Conservation (phyloP, 2,797 vertebrate species). For the Sebastes nivosus region DNA sequence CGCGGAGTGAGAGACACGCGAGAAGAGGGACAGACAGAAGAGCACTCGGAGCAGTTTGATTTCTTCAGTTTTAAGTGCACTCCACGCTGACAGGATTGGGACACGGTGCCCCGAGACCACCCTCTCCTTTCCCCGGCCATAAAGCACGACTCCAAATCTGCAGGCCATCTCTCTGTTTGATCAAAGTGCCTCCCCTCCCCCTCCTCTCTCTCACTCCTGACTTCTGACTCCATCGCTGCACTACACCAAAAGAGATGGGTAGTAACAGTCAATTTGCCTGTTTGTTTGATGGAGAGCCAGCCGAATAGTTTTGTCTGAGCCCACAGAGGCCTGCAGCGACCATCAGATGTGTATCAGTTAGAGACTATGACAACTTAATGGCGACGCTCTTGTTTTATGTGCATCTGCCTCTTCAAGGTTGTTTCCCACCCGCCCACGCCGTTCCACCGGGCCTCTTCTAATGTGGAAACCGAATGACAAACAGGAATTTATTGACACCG, state of each 20-base stretch:
- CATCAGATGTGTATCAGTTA: conserved; percentile 57
- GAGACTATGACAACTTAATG: conserved; percentile 65
- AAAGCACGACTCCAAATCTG: conserved; percentile 29
- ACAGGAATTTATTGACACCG: conserved; percentile 17
- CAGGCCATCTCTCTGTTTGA: conserved; percentile 18
- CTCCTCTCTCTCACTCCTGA: no score
- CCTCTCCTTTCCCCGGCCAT: conserved; percentile 3
- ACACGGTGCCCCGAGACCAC: conserved; percentile 34
- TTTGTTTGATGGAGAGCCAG: conserved; percentile 59
- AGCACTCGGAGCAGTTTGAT: conserved; percentile 53
- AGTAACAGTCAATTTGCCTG: conserved; percentile 31
- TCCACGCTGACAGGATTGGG: conserved; percentile 53
- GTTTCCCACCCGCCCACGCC: conserved; percentile 31
- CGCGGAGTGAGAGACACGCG: background rate
- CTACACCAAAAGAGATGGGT: conserved; percentile 12
- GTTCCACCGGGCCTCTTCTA: conserved; percentile 4
- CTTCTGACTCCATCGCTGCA: conserved; percentile 8
- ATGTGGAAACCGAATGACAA: conserved; percentile 37
- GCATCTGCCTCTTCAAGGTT: conserved; percentile 54
- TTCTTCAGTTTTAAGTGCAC: conserved; percentile 59
- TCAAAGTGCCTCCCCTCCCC: background rate
- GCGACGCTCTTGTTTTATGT: conserved; percentile 56
- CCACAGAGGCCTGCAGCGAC: conserved; percentile 38
- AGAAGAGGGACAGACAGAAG: background rate
- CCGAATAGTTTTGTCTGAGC: conserved; percentile 38